Evolutionary conservation across 1,140 invertebrate genomes (phyloP), one percentile per base, ranked within the genome.

Genomic region (Panonychus citri): DNA sequence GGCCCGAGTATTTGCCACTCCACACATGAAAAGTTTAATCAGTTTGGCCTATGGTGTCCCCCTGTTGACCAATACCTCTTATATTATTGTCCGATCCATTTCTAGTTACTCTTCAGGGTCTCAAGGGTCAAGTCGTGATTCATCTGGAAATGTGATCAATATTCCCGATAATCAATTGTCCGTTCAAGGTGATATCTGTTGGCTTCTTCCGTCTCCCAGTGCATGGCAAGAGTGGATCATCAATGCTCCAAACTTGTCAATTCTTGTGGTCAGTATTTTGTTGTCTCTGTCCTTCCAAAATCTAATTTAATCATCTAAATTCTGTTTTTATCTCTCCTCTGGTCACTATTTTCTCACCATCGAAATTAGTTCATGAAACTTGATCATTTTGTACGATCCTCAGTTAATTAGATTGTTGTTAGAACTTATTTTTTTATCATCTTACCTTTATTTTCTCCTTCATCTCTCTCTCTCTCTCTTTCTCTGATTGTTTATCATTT

Each of bases 151-250:
- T 34, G 30, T 34, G 21, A 46, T 24, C 5, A 46, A 24, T 46
- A 46, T 19, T 17, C n/a, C 17, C 17, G 17, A 19, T 4, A 46
- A n/a, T 46, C 42, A 46, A 46, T 17, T 19, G n/a, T n/a, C 42
- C 42, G 17, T 46, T 17, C 24, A n/a, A 28, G 24, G 25, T 51
- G 56, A 60, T 39, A 24, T 28, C 3, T 60, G 59, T 37, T 60
- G 59, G 59, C 34, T 59, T n/a, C 49, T 55, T 27, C 59, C 59
- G 21, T 58, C 59, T 7, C 15, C 19, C n/a, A 5, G 30, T 26
- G 8, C 27, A 5, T 60, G 59, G 59, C 43, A 55, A 21, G 59
- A 60, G 46, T 60, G 59, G 59, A 56, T 60, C 27, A 59, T 60
- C 24, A 60, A 60, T 59, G 43, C 10, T 12, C 59, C 59, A 19